Base-by-base conservation (phyloP, 2,113 vertebrate genomes). In the Ascaphus truei region DNA sequence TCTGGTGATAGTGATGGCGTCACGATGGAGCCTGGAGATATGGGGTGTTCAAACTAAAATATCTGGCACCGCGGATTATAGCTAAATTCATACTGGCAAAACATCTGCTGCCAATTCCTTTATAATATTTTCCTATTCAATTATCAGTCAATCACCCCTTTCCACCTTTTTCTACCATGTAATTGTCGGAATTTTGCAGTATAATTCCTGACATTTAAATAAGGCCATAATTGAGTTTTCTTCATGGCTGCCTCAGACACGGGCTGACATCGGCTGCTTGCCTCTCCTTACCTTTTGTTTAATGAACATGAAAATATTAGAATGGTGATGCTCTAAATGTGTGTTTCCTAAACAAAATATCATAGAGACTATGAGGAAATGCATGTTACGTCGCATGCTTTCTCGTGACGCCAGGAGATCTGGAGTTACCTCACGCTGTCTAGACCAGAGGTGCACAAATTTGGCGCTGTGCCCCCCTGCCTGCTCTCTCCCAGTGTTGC, bases 141-240 rank as follows among this genome's bases (percentile, higher is more conserved):
- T 63, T 63, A 63, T 63, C 29, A 63, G 61, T 63, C 29, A 48
- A 62, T 62, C 60, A 62, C 60, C 18, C n/a, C 18, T 62, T 48
- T 16, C 45, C 20, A 33, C 47, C 43, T 30, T 62, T 62, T 62
- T 62, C 43, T 20, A 47, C 23, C 20, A 30, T 45, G 18, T 22
- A 11, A 13, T 6, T 63, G 22, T n/a, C n/a, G n/a, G n/a, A 50
- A 50, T 63, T 25, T 34, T 57, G 25, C n/a, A 50, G 13, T 15
- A 34, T 63, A 47, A 34, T 63, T 18, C 23, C 43, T 63, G 43
- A 34, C 43, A 26, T 50, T 51, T 25, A 50, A 36, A 47, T 47
- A 22, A 47, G 23, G 43, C 43, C 18, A 4, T 47, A 47, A 47
- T 22, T 47, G 43, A 47, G 43, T 47, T 47, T 47, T 47, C 16